Conservation (phyloP, 2,888 invertebrate genomes). For the Dicyrtomina minuta region DNA sequence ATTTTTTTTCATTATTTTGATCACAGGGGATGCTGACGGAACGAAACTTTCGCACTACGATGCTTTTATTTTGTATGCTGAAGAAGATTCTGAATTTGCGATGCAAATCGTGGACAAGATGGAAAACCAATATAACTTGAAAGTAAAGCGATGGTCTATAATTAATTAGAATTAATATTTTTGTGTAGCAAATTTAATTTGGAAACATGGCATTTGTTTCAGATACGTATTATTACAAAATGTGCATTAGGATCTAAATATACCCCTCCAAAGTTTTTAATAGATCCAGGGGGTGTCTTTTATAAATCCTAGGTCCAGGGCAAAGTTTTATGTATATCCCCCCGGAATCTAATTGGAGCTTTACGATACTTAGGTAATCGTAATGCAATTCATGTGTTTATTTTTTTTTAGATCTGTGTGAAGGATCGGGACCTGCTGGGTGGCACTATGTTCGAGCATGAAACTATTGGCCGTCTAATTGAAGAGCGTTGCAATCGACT, state of each 20-base stretch:
- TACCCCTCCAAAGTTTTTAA: too few species aligned
- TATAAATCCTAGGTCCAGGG: too few species aligned
- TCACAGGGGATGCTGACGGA: slow-evolving; percentile 63
- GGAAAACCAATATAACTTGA: slow-evolving; percentile 65
- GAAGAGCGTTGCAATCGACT: slow-evolving; percentile 75
- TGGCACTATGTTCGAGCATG: slow-evolving; percentile 70
- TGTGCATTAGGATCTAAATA: too few species aligned
- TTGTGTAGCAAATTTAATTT: not conserved
- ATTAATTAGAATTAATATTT: not conserved
- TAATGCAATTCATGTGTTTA: too few species aligned
- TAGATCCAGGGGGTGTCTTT: too few species aligned
- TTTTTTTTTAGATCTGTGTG: slow-evolving; percentile 66
- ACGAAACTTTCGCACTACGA: slow-evolving; percentile 66
- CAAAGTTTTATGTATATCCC: too few species aligned
- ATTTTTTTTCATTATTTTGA: not conserved
- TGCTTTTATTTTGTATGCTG: slow-evolving; percentile 73
- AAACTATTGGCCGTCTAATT: slow-evolving; percentile 71
- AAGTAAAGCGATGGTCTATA: slow-evolving; percentile 61
- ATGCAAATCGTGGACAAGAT: slow-evolving; percentile 66
- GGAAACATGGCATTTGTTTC: not conserved
- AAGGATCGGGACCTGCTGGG: slow-evolving; percentile 72
- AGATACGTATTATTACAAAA: not conserved
- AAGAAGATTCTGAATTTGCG: slow-evolving; percentile 70
- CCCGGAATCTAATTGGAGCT: too few species aligned
- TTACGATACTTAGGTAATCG: too few species aligned